Percentiles rank a stretch among this genome's conserved stretches.
Conservation (phyloP, 2,113 vertebrate genomes). For the Pampusana beccarii region DNA sequence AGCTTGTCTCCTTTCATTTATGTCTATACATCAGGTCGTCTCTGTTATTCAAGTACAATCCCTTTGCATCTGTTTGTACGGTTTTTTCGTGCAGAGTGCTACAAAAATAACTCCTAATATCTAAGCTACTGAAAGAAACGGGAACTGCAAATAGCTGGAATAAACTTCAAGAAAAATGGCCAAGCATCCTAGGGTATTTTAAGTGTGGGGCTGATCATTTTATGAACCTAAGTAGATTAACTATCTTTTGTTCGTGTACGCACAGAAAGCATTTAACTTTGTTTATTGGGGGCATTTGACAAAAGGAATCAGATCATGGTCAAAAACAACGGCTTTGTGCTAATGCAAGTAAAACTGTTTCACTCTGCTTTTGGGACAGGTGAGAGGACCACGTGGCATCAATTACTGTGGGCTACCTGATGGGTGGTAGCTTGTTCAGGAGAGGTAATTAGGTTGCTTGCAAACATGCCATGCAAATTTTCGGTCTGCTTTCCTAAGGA, state of each 20-base stretch:
- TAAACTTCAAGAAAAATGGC: not conserved
- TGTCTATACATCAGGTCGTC: not conserved
- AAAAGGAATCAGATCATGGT: not conserved
- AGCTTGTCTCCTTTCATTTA: not conserved
- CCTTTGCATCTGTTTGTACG: not conserved
- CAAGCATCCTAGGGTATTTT: not conserved
- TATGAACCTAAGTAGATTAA: not conserved
- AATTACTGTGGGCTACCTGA: not conserved
- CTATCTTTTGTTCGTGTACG: not conserved
- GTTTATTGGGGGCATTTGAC: not conserved
- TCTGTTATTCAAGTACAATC: not conserved
- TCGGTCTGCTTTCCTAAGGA: not conserved
- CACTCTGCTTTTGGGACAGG: not conserved
- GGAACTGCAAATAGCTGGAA: not conserved
- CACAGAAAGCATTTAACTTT: not conserved
- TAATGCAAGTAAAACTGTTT: not conserved
- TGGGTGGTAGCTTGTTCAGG: not conserved
- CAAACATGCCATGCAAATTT: not conserved
- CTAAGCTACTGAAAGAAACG: not conserved
- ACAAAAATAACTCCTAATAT: not conserved
- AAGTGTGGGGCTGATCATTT: not conserved
- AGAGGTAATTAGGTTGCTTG: not conserved
- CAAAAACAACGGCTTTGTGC: not conserved
- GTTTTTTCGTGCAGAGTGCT: not conserved
- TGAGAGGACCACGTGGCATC: not conserved